These are phyloP conservation scores for Callaeas wilsoni DNA, from an alignment of 2,113 vertebrate species.

Conservation along the genomic window DNA sequence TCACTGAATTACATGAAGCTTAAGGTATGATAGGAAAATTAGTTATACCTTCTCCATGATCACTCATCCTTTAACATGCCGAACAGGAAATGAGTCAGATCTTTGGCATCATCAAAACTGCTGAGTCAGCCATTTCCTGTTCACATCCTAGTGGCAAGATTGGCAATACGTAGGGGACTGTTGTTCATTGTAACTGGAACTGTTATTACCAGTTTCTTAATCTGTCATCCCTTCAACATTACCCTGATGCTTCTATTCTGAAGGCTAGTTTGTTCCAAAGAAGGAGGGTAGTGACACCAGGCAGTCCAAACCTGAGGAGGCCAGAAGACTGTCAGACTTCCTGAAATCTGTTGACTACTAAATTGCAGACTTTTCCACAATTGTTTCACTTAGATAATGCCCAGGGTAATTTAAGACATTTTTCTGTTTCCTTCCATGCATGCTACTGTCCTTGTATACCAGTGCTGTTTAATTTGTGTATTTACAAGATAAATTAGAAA, in stretches of 20 bases:
- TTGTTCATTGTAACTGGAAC: not conserved
- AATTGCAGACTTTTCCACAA: not conserved
- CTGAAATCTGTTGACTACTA: not conserved
- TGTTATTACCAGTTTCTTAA: not conserved
- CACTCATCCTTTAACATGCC: not conserved
- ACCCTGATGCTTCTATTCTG: not conserved
- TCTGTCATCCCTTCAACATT: not conserved
- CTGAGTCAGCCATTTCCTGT: not conserved
- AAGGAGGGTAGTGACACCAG: not conserved
- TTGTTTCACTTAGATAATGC: not conserved
- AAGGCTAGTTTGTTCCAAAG: not conserved
- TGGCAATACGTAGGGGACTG: not conserved
- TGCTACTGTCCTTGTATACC: not conserved
- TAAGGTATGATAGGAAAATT: not conserved
- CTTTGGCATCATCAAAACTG: not conserved
- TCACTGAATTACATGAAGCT: not conserved
- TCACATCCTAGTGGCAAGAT: not conserved
- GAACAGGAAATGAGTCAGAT: not conserved
- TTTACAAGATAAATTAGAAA: not conserved
- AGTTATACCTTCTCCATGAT: not conserved
- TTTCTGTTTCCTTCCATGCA: not conserved
- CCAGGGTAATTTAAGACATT: not conserved
- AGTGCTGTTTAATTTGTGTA: not conserved
- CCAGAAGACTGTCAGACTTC: not conserved
- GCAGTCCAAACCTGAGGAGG: not conserved